Base-by-base conservation (phyloP, 2,888 invertebrate genomes). In the Invenusta paracnida region DNA sequence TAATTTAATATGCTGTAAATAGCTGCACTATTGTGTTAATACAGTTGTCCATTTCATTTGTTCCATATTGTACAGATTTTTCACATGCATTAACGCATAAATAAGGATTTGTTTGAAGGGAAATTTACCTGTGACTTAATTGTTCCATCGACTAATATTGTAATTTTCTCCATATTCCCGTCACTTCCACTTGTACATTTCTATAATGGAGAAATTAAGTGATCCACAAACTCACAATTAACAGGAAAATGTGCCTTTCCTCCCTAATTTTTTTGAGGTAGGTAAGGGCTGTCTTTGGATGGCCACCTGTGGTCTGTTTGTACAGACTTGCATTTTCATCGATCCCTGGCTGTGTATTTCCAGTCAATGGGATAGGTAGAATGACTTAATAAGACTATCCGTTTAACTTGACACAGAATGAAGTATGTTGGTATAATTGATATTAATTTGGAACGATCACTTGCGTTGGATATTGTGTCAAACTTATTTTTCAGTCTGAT, bases 31-130 rank as follows among this genome's bases (percentile, higher is more conserved):
- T 23, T 23, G 25, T 23, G 17, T 73, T 23, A 73, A 73, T 73
- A 23, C 73, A 73, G 73, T 73, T 73, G 73, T 73, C 73, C 23
- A 73, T n/a, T 73, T 73, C 73, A 73, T 73, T 73, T 73, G 73
- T 73, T 73, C 11, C 73, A 73, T 73, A 73, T 73, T 73, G 73
- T 73, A 73, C 73, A 73, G 73, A 73, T 73, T 73, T 48, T 73
- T 73, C 73, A 73, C 73, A 73, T 73, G 73, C 73, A 73, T 73
- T 73, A 2, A 13, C 73, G 73, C 73, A 73, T 73, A 73, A 73
- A 73, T 73, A 23, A 73, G 73, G 5, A 11, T 48, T 73, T 25
- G 73, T 73, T 73, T 73, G 11, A 73, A 23, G 5, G 73, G 73
- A 73, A 73, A 25, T 73, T 73, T n/a, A 73, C 2, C 5, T 23